These are phyloP conservation scores for Aselliscus stoliczkanus DNA, from an alignment of 2,797 vertebrate genomes.

Conservation along the genomic window DNA sequence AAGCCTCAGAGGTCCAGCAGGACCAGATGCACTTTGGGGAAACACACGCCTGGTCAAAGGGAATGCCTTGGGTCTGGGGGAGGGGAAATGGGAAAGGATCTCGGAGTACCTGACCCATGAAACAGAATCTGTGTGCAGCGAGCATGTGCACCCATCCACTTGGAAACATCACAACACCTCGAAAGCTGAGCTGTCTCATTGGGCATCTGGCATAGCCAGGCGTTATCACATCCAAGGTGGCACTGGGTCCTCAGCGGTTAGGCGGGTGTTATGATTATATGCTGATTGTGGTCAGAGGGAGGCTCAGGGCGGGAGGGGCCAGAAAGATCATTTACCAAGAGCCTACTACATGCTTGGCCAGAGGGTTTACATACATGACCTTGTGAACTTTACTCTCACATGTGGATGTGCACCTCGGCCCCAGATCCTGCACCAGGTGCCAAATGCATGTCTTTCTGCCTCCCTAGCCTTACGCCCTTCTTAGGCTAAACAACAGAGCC, in stretches of 20 bases:
- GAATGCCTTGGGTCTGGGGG: not conserved
- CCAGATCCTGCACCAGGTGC: not conserved
- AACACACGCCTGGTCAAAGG: not conserved
- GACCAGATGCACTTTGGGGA: not conserved
- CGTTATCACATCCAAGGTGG: not conserved
- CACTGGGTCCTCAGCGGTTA: accelerated
- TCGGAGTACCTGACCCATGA: accelerated
- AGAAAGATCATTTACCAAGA: not conserved
- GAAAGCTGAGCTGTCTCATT: not conserved
- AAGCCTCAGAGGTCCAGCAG: not conserved
- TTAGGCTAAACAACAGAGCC: accelerated
- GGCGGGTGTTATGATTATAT: accelerated
- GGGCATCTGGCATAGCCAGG: not conserved
- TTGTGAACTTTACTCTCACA: not conserved
- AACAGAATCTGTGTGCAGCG: accelerated
- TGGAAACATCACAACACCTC: not conserved
- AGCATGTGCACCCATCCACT: accelerated
- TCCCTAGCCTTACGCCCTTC: not conserved
- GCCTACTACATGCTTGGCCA: not conserved
- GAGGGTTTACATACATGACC: accelerated
- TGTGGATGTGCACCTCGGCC: not conserved
- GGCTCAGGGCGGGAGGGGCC: accelerated
- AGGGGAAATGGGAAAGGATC: not conserved
- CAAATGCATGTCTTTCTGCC: accelerated
- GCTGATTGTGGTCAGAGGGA: accelerated